Evolutionary conservation across 2,797 vertebrate genomes (phyloP).

Genomic region (Enteromius mattozi): DNA sequence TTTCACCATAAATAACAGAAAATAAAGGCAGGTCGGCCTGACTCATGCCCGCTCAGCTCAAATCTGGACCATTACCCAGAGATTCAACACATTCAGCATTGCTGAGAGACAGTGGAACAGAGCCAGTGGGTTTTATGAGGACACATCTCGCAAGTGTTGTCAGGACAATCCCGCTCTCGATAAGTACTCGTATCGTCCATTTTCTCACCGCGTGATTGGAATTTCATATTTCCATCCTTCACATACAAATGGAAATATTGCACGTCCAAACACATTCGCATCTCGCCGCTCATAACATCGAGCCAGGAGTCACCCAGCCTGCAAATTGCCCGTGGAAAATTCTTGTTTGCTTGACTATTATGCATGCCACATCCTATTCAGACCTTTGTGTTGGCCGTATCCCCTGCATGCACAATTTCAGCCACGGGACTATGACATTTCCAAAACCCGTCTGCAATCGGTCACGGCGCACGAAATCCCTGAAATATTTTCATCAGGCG

Average conservation of each 20-base stretch:
- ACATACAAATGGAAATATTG: constrained; percentile 73
- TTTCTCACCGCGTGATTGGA: constrained; percentile 76
- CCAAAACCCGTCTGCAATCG: constrained; percentile 77
- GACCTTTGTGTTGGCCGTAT: constrained; percentile 79
- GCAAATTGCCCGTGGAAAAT: constrained; percentile 83
- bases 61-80: constrained; percentile 31
- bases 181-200: constrained; percentile 65
- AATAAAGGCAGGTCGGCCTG: constrained; percentile 2
- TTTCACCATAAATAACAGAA: constrained; percentile 13
- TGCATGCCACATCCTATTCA: constrained; percentile 83
- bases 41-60: constrained; percentile 4
- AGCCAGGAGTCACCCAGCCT: constrained; percentile 78
- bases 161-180: constrained; percentile 45
- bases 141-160: constrained; percentile 47
- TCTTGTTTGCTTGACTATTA: constrained; percentile 82
- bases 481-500: constrained; percentile 75
- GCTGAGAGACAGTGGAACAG: constrained; percentile 26
- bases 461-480: constrained; percentile 75
- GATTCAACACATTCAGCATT: constrained; percentile 40
- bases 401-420: constrained; percentile 81
- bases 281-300: constrained; percentile 77
- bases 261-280: constrained; percentile 73
- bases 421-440: constrained; percentile 80
- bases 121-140: constrained; percentile 43
- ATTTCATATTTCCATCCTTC: constrained; percentile 73